Evolutionary conservation across 23 tunicate species (phyloP).

Genomic region (Styela plicata): DNA sequence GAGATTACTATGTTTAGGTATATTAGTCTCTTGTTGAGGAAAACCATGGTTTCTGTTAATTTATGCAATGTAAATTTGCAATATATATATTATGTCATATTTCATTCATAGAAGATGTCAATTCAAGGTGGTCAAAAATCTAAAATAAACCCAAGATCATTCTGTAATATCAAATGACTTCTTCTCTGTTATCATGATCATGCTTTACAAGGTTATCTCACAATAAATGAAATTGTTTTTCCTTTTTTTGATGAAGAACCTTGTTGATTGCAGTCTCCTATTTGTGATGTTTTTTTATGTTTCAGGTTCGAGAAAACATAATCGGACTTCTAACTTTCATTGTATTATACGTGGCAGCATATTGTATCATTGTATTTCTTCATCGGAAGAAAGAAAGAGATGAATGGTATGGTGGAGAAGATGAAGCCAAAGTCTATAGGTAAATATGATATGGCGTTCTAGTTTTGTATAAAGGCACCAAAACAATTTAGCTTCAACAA

Average conservation of each 20-base stretch:
- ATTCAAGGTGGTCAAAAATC: too few species aligned
- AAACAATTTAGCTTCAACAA: too few species aligned
- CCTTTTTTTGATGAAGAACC: background rate
- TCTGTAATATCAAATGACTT: background rate
- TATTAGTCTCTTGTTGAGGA: too few species aligned
- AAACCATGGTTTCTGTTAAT: too few species aligned
- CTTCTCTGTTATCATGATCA: background rate
- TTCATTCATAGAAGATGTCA: too few species aligned
- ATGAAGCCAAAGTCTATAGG: slow-evolving; percentile 88
- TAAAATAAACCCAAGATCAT: too few species aligned
- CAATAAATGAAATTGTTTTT: too few species aligned
- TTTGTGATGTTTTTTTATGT: background rate
- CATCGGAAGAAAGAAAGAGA: slow-evolving; percentile 69
- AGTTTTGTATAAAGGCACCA: background rate
- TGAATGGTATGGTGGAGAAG: slow-evolving; percentile 63
- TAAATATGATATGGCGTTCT: slow-evolving; percentile 1
- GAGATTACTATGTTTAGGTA: too few species aligned
- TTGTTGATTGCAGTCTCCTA: too few species aligned
- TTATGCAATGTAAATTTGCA: too few species aligned
- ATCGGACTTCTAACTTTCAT: slow-evolving; percentile 64
- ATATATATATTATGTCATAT: too few species aligned
- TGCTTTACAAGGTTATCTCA: background rate
- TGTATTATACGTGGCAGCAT: slow-evolving; percentile 50
- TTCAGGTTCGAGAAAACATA: slow-evolving; percentile 75
- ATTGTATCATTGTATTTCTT: slow-evolving; percentile 35